Evolutionary conservation across 2,113 vertebrate species (phyloP).

Genomic region (Regulus satrapa): DNA sequence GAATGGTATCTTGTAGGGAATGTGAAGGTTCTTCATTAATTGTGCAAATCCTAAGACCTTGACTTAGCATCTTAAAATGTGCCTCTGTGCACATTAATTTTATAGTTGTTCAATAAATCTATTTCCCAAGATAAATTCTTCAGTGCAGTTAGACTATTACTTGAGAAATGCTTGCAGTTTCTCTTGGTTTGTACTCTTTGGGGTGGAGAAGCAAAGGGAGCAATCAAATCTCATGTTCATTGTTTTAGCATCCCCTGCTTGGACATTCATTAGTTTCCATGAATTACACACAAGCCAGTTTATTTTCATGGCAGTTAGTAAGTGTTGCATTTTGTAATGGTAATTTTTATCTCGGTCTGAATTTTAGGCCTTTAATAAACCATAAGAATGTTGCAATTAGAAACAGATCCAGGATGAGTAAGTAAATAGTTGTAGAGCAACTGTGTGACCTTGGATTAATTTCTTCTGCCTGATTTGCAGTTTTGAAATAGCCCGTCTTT

Average conservation of each 20-base stretch:
- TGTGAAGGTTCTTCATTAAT: not conserved
- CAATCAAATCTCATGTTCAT: not conserved
- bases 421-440: not conserved
- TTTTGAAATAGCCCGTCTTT: not conserved
- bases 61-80: not conserved
- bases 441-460: not conserved
- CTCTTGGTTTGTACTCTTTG: not conserved
- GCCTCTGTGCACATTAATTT: not conserved
- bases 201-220: not conserved
- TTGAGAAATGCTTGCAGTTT: not conserved
- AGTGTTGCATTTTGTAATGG: not conserved
- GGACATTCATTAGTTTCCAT: conserved; percentile 70
- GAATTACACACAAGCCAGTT: conserved; percentile 57
- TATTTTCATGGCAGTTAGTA: not conserved
- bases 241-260: conserved; percentile 36
- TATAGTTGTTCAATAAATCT: not conserved
- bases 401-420: not conserved
- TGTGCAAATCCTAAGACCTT: not conserved
- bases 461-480: not conserved
- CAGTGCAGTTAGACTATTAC: not conserved
- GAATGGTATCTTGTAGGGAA: not conserved
- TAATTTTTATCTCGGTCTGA: not conserved
- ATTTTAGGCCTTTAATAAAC: conserved; percentile 8
- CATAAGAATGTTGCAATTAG: not conserved
- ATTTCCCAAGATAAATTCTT: not conserved